Evolutionary conservation across 2,797 vertebrate genomes (phyloP).

Genomic region (Onychomys arenicola): DNA sequence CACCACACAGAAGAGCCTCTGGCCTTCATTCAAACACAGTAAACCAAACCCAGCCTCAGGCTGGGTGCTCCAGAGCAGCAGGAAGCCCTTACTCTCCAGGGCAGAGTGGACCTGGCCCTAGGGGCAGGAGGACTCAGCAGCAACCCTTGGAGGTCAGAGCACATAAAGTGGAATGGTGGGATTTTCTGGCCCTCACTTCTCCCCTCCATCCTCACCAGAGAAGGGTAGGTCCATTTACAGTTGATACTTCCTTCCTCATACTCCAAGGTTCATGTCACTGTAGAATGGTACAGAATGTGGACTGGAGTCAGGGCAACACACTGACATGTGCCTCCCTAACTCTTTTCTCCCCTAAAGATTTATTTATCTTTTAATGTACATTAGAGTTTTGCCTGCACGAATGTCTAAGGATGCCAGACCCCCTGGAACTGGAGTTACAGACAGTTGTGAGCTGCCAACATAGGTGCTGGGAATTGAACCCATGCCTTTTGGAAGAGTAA

Average conservation of each 20-base stretch:
- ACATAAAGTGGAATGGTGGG: background rate
- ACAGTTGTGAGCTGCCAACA: background rate
- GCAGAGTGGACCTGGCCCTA: background rate
- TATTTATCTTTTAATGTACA: background rate
- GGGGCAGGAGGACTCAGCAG: background rate
- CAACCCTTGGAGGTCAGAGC: background rate
- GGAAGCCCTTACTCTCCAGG: background rate
- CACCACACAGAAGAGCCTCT: slow-evolving; percentile 13
- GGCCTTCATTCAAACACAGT: background rate
- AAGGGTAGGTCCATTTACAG: background rate
- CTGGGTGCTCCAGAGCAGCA: slow-evolving; percentile 21
- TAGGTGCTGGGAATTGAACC: background rate
- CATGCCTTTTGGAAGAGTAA: background rate
- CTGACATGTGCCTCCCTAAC: background rate
- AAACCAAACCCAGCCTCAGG: slow-evolving; percentile 50
- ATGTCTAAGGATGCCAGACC: background rate
- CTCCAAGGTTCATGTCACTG: background rate
- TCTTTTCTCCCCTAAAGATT: background rate
- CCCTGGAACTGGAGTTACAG: background rate
- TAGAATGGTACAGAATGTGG: too few relatives aligned
- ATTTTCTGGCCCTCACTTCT: too few relatives aligned
- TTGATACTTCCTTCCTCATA: background rate
- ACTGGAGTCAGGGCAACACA: background rate
- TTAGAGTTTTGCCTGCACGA: background rate
- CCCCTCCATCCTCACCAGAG: background rate